Evolutionary conservation across 1,140 invertebrate genomes (phyloP).

Genomic region (Lanistes nyassanus): DNA sequence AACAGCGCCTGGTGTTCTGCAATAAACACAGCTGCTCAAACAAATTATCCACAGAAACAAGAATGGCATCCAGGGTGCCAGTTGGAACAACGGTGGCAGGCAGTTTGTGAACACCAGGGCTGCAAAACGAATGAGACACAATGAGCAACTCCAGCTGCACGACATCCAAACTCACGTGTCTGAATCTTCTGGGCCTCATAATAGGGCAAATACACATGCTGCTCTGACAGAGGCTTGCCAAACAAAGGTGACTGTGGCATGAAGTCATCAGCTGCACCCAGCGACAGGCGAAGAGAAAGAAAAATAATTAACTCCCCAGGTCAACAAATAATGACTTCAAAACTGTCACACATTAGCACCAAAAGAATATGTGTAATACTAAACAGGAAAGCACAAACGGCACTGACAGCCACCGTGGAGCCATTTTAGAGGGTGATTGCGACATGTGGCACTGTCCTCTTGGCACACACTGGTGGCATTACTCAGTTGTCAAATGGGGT

Average conservation of each 20-base stretch:
- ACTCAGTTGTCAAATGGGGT: too few relatives aligned
- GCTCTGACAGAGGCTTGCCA: conserved; percentile 76
- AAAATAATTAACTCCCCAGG: too few relatives aligned
- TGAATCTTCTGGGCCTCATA: conserved; percentile 78
- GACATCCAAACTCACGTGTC: conserved; percentile 76
- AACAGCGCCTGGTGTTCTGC: too few relatives aligned
- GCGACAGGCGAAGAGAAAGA: too few relatives aligned
- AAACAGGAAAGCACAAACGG: too few relatives aligned
- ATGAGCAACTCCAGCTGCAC: background rate
- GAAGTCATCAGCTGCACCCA: conserved; percentile 73
- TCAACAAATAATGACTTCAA: too few relatives aligned
- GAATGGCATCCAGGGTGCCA: background rate
- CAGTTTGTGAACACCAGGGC: background rate
- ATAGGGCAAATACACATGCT: conserved; percentile 83
- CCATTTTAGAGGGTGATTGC: too few relatives aligned
- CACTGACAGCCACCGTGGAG: too few relatives aligned
- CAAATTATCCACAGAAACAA: conserved; percentile 14
- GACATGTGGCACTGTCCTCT: too few relatives aligned
- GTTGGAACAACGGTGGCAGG: background rate
- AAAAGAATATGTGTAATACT: too few relatives aligned
- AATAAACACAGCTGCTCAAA: background rate
- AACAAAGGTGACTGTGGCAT: conserved; percentile 72
- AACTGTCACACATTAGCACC: too few relatives aligned
- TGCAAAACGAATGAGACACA: conserved; percentile 8
- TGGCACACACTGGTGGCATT: too few relatives aligned